phyloP scores from a whole-genome alignment of 1,140 invertebrate genomes.

The Cherax destructor region DNA sequence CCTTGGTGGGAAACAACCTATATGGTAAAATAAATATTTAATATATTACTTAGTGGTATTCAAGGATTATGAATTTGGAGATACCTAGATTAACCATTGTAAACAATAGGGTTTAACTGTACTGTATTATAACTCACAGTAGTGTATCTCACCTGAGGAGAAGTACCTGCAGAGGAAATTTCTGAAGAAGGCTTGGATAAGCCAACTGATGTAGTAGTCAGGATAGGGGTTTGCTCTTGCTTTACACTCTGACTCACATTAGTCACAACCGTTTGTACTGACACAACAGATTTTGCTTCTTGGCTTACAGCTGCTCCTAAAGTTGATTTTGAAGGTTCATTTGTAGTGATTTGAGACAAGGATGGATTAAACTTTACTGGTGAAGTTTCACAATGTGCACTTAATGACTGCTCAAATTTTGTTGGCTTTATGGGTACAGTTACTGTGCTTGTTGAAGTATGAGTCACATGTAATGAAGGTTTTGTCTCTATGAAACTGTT shows the following conservation, averaged over 20 bases:
- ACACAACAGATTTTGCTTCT: not conserved
- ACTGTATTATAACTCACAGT: not conserved
- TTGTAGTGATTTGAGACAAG: not conserved
- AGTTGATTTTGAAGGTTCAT: not conserved
- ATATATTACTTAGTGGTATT: too few species aligned
- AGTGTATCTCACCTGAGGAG: constrained; percentile 37
- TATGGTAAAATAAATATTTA: too few species aligned
- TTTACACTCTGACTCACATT: not conserved
- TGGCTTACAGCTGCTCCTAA: not conserved
- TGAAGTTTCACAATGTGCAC: not conserved
- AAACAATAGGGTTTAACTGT: too few species aligned
- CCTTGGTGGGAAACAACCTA: too few species aligned
- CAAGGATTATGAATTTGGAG: too few species aligned
- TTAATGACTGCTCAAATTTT: not conserved
- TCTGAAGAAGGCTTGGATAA: constrained; percentile 73
- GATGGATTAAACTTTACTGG: not conserved
- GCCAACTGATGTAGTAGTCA: constrained; percentile 58
- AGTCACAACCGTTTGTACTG: not conserved
- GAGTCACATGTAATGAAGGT: not conserved
- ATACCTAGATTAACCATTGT: too few species aligned
- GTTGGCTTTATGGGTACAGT: not conserved
- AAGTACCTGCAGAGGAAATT: constrained; percentile 1
- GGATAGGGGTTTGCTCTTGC: not conserved
- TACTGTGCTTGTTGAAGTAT: not conserved
- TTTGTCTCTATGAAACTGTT: constrained; percentile 38